Evolutionary conservation across 2,797 vertebrate genomes (phyloP).

Genomic region (Champsocephalus esox): DNA sequence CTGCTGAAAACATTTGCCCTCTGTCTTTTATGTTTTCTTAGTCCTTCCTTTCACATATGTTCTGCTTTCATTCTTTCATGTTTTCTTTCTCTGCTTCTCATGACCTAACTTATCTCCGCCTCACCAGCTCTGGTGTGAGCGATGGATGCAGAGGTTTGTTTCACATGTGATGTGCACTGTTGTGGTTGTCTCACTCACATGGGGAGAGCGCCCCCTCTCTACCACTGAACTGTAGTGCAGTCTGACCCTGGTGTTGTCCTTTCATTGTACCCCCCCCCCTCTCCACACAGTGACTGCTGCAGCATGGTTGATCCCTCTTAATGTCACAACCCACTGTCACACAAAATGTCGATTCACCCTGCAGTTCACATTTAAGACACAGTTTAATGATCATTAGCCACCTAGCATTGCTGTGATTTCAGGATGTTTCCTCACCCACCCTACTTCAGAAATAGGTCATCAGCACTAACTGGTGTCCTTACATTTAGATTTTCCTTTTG

Average conservation of each 20-base stretch:
- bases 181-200: conserved; percentile 52
- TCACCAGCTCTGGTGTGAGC: conserved; percentile 90
- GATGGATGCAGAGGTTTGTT: conserved; percentile 90
- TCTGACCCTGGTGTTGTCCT: conserved; percentile 43
- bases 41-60: conserved; percentile 12
- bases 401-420: neutral
- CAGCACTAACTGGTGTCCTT: neutral
- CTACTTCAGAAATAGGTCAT: neutral
- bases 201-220: conserved; percentile 43
- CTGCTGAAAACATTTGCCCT: neutral
- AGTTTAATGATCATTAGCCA: neutral
- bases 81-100: conserved; percentile 46
- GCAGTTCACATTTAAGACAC: neutral
- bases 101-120: conserved; percentile 79
- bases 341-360: neutral
- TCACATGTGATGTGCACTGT: conserved; percentile 48
- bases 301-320: conserved; percentile 30
- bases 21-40: neutral
- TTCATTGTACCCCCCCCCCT: conserved; percentile 11
- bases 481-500: neutral
- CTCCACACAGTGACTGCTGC: conserved; percentile 16
- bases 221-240: conserved; percentile 53
- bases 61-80: conserved; percentile 41
- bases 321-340: conserved; percentile 14
- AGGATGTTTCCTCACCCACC: conserved; percentile 7